Percentiles rank a stretch among this genome's conserved stretches.
Conservation (phyloP, 2,888 invertebrate genomes). For the Drosophila koepferae region DNA sequence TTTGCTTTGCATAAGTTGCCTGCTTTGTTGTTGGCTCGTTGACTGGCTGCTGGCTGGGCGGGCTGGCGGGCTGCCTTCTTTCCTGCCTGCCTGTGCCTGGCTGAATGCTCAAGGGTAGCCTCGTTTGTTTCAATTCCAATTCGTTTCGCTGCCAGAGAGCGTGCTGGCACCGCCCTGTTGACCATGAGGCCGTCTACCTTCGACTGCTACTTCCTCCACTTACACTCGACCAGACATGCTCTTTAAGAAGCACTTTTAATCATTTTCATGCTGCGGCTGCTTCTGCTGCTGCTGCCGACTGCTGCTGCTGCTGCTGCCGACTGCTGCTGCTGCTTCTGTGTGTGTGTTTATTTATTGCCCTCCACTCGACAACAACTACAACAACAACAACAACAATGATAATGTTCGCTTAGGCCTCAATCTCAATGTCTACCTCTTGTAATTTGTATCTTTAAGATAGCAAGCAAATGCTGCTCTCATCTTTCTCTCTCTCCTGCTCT, state of each 20-base stretch:
- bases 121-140: conserved; percentile 52
- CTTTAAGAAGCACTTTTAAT: conserved; percentile 78
- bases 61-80: not conserved
- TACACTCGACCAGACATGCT: conserved; percentile 66
- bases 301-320: conserved; percentile 44
- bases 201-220: conserved; percentile 43
- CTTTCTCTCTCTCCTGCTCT: conserved; percentile 25
- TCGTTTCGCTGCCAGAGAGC: conserved; percentile 37
- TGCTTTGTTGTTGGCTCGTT: conserved; percentile 7
- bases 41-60: not conserved
- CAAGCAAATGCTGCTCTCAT: conserved; percentile 58
- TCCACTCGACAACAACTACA: conserved; percentile 50
- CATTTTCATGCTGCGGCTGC: conserved; percentile 67
- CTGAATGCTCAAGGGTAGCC: conserved; percentile 59
- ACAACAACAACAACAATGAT: conserved; percentile 17
- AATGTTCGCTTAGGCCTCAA: conserved; percentile 69
- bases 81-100: conserved; percentile 13
- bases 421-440: conserved; percentile 78
- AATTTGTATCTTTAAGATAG: conserved; percentile 79
- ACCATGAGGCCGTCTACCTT: conserved; percentile 70
- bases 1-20: conserved; percentile 34
- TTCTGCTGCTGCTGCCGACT: not conserved
- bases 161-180: conserved; percentile 64
- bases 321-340: conserved; percentile 53
- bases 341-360: conserved; percentile 67